Percentiles rank a stretch among this genome's conserved stretches.
These are phyloP conservation scores for Bibio marci DNA, from an alignment of 2,888 invertebrate genomes.

Conservation along the genomic window DNA sequence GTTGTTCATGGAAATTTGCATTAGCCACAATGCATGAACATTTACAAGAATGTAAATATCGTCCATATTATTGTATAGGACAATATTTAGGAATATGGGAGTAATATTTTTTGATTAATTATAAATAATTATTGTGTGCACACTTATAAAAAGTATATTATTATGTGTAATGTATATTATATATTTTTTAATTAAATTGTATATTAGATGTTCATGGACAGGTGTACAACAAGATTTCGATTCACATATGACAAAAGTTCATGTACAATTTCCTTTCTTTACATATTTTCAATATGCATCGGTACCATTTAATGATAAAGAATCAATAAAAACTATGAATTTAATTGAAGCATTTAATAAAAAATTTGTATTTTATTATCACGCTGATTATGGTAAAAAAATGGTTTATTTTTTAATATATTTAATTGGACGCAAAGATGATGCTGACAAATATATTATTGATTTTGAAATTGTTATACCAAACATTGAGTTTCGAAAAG, in stretches of 20 bases:
- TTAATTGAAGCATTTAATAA: slow-evolving; percentile 2
- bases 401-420: background rate
- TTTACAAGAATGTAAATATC: background rate
- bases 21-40: background rate
- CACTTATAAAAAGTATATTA: no score
- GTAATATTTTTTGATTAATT: background rate
- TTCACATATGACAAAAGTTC: background rate
- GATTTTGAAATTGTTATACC: background rate
- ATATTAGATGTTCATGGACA: background rate
- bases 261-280: background rate
- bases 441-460: slow-evolving; percentile 1
- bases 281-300: background rate
- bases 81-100: background rate
- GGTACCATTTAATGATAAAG: background rate
- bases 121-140: background rate
- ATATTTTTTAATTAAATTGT: background rate
- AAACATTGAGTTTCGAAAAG: background rate
- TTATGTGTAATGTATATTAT: no score
- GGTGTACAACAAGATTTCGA: background rate
- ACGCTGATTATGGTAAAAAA: background rate
- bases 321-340: background rate
- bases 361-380: background rate
- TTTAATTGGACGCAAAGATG: background rate
- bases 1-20: background rate
- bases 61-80: background rate